phyloP scores from a whole-genome alignment of 1,140 invertebrate genomes.

The Periplaneta americana region DNA sequence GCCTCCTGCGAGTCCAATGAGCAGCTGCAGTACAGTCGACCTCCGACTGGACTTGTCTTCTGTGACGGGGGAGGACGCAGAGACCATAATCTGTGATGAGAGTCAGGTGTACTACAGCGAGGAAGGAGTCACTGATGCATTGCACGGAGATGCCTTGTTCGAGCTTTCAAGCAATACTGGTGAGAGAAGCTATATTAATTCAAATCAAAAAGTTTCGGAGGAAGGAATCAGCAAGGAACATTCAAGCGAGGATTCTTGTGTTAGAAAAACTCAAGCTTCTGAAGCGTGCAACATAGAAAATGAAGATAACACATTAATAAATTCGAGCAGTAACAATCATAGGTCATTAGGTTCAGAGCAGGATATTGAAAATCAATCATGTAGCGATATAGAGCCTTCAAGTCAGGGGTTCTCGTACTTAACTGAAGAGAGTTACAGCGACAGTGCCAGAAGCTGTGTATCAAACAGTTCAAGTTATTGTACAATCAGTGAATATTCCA shows the following conservation, averaged over 20 bases:
- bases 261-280: too few relatives aligned
- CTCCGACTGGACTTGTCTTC: background rate
- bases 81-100: background rate
- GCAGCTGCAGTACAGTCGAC: background rate
- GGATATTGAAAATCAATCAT: too few relatives aligned
- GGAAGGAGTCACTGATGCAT: background rate
- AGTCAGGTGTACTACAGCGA: background rate
- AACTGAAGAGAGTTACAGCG: too few relatives aligned
- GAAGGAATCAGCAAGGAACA: too few relatives aligned
- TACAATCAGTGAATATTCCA: background rate
- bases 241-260: too few relatives aligned
- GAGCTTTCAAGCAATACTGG: too few relatives aligned
- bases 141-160: background rate
- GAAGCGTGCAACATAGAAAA: too few relatives aligned
- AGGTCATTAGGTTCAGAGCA: too few relatives aligned
- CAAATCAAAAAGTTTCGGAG: too few relatives aligned
- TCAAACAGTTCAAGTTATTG: background rate
- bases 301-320: too few relatives aligned
- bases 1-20: background rate
- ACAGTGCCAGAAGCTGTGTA: background rate
- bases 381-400: background rate
- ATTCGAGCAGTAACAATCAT: too few relatives aligned
- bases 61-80: background rate
- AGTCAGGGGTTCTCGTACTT: background rate
- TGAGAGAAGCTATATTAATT: too few relatives aligned